Conservation (phyloP, 2,888 invertebrate genomes). For the Microctonus hyperodae region DNA sequence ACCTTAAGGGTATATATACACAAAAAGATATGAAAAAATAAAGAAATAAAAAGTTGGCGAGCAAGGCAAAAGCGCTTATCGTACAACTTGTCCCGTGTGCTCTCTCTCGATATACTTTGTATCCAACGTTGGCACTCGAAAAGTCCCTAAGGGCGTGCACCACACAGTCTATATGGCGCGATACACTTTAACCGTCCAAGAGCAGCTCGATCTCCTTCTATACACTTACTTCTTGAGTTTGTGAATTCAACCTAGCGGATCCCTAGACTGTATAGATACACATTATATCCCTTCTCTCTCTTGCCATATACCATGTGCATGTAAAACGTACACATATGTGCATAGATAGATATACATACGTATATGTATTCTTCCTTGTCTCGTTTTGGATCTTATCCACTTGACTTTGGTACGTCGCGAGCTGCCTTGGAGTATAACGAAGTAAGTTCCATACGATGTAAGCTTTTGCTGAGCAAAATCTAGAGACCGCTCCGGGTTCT, state of each 20-base stretch:
- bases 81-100: conserved; percentile 28
- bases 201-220: conserved; percentile 6
- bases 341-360: background rate
- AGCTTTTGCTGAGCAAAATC: conserved; percentile 14
- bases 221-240: background rate
- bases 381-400: background rate
- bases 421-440: conserved; percentile 7
- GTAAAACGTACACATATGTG: too few species aligned
- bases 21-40: background rate
- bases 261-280: background rate
- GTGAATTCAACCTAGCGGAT: background rate
- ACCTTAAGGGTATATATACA: background rate
- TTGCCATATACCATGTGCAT: background rate
- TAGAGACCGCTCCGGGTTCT: background rate
- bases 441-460: conserved; percentile 13
- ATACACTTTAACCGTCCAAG: conserved; percentile 28
- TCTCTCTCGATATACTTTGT: conserved; percentile 24
- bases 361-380: background rate
- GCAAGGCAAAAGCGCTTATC: conserved; percentile 25
- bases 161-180: conserved; percentile 15
- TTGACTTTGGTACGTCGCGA: too few species aligned
- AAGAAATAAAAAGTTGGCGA: conserved; percentile 20
- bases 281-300: background rate
- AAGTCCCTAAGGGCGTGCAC: conserved; percentile 31
- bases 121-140: conserved; percentile 36